phyloP scores from a whole-genome alignment of 2,797 vertebrate genomes.

The Syngnathus rostellatus region DNA sequence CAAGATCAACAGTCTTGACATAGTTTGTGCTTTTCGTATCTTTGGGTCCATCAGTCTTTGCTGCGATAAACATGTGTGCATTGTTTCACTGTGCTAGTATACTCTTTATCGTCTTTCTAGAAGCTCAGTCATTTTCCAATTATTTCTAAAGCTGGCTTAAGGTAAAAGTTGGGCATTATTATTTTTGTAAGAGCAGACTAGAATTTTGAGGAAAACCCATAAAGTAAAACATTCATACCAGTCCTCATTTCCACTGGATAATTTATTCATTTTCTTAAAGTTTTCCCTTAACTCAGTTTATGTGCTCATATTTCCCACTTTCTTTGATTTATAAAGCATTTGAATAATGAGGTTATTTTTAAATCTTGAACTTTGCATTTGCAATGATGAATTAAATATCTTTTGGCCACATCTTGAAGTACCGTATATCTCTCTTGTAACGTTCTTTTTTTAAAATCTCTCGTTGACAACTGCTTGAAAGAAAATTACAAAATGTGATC shows the following conservation, averaged over 20 bases:
- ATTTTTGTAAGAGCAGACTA: too few relatives aligned
- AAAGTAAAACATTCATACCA: too few relatives aligned
- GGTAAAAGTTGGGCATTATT: neutral
- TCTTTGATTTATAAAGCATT: neutral
- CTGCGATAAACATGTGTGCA: neutral
- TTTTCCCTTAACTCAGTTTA: neutral
- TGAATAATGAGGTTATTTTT: neutral
- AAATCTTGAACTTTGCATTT: neutral
- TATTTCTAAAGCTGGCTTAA: neutral
- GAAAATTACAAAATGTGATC: slow-evolving; percentile 3
- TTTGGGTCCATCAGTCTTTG: neutral
- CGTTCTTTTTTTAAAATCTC: neutral
- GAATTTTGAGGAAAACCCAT: too few relatives aligned
- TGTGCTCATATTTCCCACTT: neutral
- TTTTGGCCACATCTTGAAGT: neutral
- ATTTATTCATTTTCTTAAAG: neutral
- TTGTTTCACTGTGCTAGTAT: neutral
- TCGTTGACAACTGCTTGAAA: slow-evolving; percentile 1
- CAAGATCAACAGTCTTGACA: neutral
- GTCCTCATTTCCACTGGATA: neutral
- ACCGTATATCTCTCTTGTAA: neutral
- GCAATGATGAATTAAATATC: neutral
- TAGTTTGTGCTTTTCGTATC: slow-evolving; percentile 2
- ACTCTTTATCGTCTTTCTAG: neutral
- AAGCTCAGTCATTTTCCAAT: neutral